Evolutionary conservation across 2,888 invertebrate species (phyloP).

Genomic region (Diarsia dahlii): DNA sequence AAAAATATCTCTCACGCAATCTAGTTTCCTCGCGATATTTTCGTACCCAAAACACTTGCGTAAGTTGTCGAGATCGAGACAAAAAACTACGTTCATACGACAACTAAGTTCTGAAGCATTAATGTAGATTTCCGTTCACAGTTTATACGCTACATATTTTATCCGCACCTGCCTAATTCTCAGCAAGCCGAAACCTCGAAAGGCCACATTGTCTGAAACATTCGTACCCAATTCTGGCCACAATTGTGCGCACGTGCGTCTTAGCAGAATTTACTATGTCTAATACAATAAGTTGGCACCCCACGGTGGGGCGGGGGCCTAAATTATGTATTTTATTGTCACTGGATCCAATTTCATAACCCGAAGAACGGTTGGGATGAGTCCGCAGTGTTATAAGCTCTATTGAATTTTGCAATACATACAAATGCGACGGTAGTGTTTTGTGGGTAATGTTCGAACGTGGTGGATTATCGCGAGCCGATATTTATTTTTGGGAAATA

Average conservation of each 20-base stretch:
- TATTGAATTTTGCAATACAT: slow-evolving; percentile 86
- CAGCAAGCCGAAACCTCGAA: slow-evolving; percentile 49
- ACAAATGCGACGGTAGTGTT: slow-evolving; percentile 79
- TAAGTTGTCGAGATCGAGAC: neutral
- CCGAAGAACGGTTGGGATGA: slow-evolving; percentile 80
- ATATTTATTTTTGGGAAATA: slow-evolving; percentile 63
- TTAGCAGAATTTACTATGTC: slow-evolving; percentile 84
- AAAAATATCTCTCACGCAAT: too few species aligned
- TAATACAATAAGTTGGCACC: slow-evolving; percentile 84
- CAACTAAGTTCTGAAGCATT: neutral
- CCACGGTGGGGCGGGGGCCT: slow-evolving; percentile 72
- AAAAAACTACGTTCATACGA: too few species aligned
- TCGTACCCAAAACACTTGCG: neutral
- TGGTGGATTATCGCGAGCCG: slow-evolving; percentile 60
- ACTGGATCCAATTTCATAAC: slow-evolving; percentile 85
- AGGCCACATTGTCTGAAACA: slow-evolving; percentile 67
- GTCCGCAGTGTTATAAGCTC: slow-evolving; percentile 76
- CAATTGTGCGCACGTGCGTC: slow-evolving; percentile 83
- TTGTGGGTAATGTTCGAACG: slow-evolving; percentile 71
- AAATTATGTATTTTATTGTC: slow-evolving; percentile 88
- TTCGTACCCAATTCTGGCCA: slow-evolving; percentile 75
- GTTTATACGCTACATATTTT: slow-evolving; percentile 30
- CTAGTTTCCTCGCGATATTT: too few species aligned
- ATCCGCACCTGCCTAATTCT: slow-evolving; percentile 53
- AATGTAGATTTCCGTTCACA: neutral